These are phyloP conservation scores for Sarcophaga subvicina DNA, from an alignment of 2,888 invertebrate genomes.

Conservation along the genomic window DNA sequence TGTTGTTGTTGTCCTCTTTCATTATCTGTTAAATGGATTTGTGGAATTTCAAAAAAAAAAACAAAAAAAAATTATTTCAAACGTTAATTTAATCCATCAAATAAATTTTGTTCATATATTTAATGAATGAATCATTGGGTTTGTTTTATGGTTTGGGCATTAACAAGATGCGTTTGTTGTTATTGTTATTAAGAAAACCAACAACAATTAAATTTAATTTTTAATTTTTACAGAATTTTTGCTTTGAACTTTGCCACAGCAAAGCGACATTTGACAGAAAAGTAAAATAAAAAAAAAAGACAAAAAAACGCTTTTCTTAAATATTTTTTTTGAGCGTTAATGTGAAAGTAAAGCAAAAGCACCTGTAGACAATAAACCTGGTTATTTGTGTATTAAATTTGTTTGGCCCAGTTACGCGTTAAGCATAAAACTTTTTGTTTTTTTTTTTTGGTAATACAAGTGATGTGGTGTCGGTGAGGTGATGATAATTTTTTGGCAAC, in stretches of 20 bases:
- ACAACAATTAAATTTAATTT: background rate
- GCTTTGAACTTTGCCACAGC: background rate
- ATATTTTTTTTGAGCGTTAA: background rate
- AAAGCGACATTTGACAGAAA: slow-evolving; percentile 13
- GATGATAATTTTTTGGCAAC: slow-evolving; percentile 2
- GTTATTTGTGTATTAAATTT: slow-evolving; percentile 7
- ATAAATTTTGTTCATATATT: background rate
- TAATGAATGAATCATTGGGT: too few species aligned
- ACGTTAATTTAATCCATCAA: background rate
- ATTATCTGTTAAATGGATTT: slow-evolving; percentile 29
- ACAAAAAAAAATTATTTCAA: background rate
- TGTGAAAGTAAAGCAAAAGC: slow-evolving; percentile 45
- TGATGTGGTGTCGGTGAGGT: background rate
- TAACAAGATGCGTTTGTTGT: slow-evolving; percentile 7
- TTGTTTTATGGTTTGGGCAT: background rate
- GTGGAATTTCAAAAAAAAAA: background rate
- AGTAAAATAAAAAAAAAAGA: background rate
- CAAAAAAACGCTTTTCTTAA: background rate
- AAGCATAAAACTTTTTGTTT: slow-evolving; percentile 55
- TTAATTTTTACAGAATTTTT: slow-evolving; percentile 1
- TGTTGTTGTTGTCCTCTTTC: slow-evolving; percentile 1
- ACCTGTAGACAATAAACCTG: background rate
- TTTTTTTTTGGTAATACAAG: slow-evolving; percentile 18
- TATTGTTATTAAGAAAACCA: slow-evolving; percentile 14
- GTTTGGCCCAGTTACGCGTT: slow-evolving; percentile 70